Percentiles rank a stretch among this genome's conserved stretches.
These are phyloP conservation scores for human DNA, from an alignment of 2,113 vertebrate species.

Conservation along the genomic window GRCh38 chr22:26989501-26990000, in stretches of 20 bases:
- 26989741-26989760: neutral
- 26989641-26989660: constrained; percentile 76
- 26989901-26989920: neutral
- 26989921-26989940: neutral
- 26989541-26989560: neutral
- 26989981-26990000: neutral
- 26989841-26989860: accelerated
- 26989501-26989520: neutral
- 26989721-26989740: constrained; percentile 12
- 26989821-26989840: neutral
- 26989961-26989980: too few relatives aligned
- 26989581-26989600: neutral
- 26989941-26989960: accelerated
- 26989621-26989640: constrained; percentile 31
- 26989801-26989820: accelerated
- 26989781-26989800: neutral
- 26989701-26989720: constrained; percentile 56
- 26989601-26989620: constrained; percentile 40
- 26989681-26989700: constrained; percentile 66
- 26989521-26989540: constrained; percentile 2
- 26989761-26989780: neutral
- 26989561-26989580: constrained; percentile 43
- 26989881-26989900: neutral
- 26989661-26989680: constrained; percentile 73
- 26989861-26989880: accelerated